Conservation (phyloP, 1,140 invertebrate genomes). For the Drosophila pachea region DNA sequence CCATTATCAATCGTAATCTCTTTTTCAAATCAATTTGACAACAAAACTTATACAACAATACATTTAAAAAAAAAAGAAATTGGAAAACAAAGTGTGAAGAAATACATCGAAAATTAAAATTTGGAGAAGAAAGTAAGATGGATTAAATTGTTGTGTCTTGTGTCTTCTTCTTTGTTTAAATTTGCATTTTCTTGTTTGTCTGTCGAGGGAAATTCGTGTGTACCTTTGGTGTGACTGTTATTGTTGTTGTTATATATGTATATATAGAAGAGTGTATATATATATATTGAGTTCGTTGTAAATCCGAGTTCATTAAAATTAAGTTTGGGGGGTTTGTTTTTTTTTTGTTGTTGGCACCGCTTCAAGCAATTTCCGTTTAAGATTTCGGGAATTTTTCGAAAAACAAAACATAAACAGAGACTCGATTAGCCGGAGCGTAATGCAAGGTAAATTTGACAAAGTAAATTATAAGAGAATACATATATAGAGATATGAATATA, state of each 20-base stretch:
- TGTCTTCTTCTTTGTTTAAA: constrained; percentile 1
- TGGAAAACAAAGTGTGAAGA: constrained; percentile 2
- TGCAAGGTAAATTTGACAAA: constrained; percentile 35
- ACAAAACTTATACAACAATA: constrained; percentile 10
- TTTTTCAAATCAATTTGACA: neutral
- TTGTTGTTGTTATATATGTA: constrained; percentile 10
- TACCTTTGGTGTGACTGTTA: no score
- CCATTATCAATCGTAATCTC: no score
- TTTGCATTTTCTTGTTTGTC: constrained; percentile 5
- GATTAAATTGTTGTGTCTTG: constrained; percentile 26
- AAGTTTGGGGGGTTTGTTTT: constrained; percentile 2
- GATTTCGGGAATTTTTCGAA: neutral
- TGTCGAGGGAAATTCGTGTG: constrained; percentile 13
- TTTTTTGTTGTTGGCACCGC: constrained; percentile 38
- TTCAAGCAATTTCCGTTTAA: constrained; percentile 44
- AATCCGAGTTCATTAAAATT: neutral
- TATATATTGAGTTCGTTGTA: constrained; percentile 1
- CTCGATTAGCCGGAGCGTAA: constrained; percentile 40
- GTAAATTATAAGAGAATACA: constrained; percentile 18
- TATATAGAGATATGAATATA: constrained; percentile 13
- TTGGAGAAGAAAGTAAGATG: neutral
- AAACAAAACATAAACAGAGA: constrained; percentile 12
- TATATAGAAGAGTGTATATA: neutral
- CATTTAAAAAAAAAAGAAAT: neutral
- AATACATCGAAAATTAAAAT: neutral